A percentile compares a stretch with the other conserved stretches of the same genome.
Evolutionary conservation across 2,888 invertebrate genomes (phyloP).

Genomic region (Onchidella celtica): DNA sequence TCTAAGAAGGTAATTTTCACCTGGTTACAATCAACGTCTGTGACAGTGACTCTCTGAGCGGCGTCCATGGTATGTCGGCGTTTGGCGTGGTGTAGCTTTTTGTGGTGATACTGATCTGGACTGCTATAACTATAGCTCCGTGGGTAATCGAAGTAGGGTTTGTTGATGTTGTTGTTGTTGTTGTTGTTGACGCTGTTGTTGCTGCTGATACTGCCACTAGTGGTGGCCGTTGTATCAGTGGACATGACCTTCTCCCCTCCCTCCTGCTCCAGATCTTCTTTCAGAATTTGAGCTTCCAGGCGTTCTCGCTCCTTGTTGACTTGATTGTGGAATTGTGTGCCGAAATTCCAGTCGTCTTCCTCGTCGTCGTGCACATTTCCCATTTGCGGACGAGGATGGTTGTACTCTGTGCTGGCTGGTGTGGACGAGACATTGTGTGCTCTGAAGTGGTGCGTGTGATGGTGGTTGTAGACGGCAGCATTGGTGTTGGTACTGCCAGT

Average conservation of each 20-base stretch:
- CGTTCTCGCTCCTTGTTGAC: constrained; percentile 33
- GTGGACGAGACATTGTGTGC: neutral
- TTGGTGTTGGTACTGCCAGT: neutral
- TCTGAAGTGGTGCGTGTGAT: constrained; percentile 3
- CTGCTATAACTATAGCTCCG: constrained; percentile 31
- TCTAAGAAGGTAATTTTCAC: constrained; percentile 72
- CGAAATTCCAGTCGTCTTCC: constrained; percentile 38
- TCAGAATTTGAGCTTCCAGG: constrained; percentile 29
- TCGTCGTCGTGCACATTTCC: constrained; percentile 27
- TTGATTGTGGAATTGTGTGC: constrained; percentile 19
- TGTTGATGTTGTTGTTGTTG: neutral
- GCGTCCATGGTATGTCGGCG: constrained; percentile 17
- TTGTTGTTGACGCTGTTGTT: neutral
- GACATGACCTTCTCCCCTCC: no score
- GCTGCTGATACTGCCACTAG: neutral
- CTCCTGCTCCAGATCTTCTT: constrained; percentile 24
- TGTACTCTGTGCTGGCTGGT: neutral
- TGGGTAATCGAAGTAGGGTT: neutral
- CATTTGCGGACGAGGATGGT: no score
- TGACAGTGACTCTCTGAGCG: constrained; percentile 59
- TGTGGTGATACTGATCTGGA: constrained; percentile 43
- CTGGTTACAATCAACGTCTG: constrained; percentile 69
- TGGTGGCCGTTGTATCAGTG: neutral
- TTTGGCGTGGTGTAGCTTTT: constrained; percentile 50
- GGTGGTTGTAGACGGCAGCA: neutral